Percentiles rank a stretch among this genome's conserved stretches.
phyloP scores from a whole-genome alignment of 2,888 invertebrate species.

The Apodemia duryi region DNA sequence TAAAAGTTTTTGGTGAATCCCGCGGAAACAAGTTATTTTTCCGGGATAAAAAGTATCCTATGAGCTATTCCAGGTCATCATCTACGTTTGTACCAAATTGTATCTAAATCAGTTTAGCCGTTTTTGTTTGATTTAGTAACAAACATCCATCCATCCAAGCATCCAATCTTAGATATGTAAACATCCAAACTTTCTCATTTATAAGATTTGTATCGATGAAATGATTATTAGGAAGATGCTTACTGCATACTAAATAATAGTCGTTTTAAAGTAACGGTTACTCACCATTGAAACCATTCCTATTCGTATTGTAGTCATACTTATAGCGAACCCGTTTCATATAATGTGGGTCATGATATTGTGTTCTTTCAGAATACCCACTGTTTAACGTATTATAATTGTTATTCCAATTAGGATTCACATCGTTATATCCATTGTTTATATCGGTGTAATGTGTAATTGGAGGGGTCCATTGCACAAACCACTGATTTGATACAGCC shows the following conservation, averaged over 20 bases:
- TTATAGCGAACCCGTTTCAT: neutral
- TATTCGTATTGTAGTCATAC: neutral
- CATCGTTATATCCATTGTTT: constrained; percentile 48
- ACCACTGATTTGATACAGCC: constrained; percentile 75
- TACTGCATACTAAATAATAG: neutral
- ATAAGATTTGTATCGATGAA: too few species aligned
- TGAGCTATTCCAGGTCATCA: too few species aligned
- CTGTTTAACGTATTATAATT: constrained; percentile 15
- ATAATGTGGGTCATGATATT: neutral
- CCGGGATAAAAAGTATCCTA: too few species aligned
- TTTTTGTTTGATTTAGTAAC: too few species aligned
- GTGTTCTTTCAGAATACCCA: neutral
- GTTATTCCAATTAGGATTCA: constrained; percentile 47
- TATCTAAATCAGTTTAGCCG: too few species aligned
- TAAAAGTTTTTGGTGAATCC: too few species aligned
- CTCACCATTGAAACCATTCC: neutral
- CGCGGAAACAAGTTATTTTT: too few species aligned
- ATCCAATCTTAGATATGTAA: too few species aligned
- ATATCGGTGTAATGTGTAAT: constrained; percentile 56
- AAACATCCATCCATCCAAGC: too few species aligned
- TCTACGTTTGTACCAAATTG: too few species aligned
- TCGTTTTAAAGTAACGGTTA: neutral
- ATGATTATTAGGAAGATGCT: too few species aligned
- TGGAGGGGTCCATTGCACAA: constrained; percentile 69
- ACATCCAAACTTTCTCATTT: too few species aligned